Evolutionary conservation across 2,888 invertebrate genomes (phyloP).

Genomic region (Furcula furcula): DNA sequence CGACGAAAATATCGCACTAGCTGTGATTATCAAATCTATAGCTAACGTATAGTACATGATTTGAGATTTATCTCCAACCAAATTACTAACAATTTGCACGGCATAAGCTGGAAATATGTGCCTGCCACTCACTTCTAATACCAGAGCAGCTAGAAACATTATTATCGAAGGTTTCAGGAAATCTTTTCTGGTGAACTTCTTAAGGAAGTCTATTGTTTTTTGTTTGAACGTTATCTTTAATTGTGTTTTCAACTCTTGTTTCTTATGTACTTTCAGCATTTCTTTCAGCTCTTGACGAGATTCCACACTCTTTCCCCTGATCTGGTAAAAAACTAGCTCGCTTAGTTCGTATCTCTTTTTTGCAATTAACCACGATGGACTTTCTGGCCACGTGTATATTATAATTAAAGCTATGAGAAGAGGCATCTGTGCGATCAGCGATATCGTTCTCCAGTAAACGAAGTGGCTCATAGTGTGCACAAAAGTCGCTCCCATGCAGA

Average conservation of each 20-base stretch:
- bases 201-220: neutral
- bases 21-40: slow-evolving; percentile 41
- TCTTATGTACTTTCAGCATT: slow-evolving; percentile 14
- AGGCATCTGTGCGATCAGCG: slow-evolving; percentile 24
- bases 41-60: slow-evolving; percentile 42
- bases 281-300: slow-evolving; percentile 26
- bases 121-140: slow-evolving; percentile 43
- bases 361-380: slow-evolving; percentile 3
- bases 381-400: slow-evolving; percentile 4
- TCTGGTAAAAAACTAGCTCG: slow-evolving; percentile 53
- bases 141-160: slow-evolving; percentile 29
- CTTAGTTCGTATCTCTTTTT: slow-evolving; percentile 1
- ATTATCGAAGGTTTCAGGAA: slow-evolving; percentile 40
- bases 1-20: slow-evolving; percentile 38
- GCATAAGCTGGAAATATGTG: slow-evolving; percentile 49
- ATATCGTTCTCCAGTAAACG: slow-evolving; percentile 41
- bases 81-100: slow-evolving; percentile 34
- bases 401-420: neutral
- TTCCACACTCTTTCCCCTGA: slow-evolving; percentile 53
- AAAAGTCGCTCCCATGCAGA: slow-evolving; percentile 39
- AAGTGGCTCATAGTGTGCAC: slow-evolving; percentile 38
- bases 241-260: neutral
- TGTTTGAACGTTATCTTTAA: slow-evolving; percentile 12
- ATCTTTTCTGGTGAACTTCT: slow-evolving; percentile 30
- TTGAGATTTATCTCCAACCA: slow-evolving; percentile 35